Base-by-base conservation (phyloP, 1,140 invertebrate species). In the Drosophila paulistorum region DNA sequence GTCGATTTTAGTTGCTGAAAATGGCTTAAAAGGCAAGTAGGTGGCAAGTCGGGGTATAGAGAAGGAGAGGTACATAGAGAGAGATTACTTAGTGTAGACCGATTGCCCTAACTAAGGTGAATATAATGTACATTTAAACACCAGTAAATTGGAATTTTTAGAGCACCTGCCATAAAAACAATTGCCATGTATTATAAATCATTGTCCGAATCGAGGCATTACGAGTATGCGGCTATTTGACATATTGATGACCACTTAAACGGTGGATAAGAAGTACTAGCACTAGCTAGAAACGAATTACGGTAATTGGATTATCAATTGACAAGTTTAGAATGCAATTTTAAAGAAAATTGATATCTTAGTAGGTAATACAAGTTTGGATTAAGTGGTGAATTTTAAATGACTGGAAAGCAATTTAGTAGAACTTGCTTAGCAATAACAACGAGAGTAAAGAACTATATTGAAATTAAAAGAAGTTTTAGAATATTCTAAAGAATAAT, bases 111-210 rank as follows among this genome's bases (percentile, higher is more conserved):
- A 45, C 65, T 89, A 89, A 87, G 77, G 63, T 80, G 77, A 72
- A 83, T 87, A 89, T 87, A 87, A 87, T 87, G 83, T 77, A 77
- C 79, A 83, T 87, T 87, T 87, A 87, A 87, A 74, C 79, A 89
- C 70, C 72, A 68, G 62, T 79, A 87, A 86, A 87, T 89, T 83
- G 83, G 68, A 74, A 87, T 83, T 77, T 87, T 89, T 74, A 89
- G 80, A 87, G 84, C 83, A 87, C 83, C 77, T 77, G 77, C 57
- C 84, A 84, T 87, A 89, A 87, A 86, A 63, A 51, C 58, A 58
- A 55, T 60, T 68, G 45, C 68, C 65, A 59, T 26, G 26, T 64
- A 9, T 55, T 39, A 77, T 77, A 77, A 77, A 77, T 77, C 74
- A 77, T 77, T 76, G 74, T 76, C 74, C 55, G 11, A 64, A 65